Percentiles rank a stretch among this genome's conserved stretches.
Conservation (phyloP, 2,797 vertebrate genomes). For the Lagorchestes hirsutus region DNA sequence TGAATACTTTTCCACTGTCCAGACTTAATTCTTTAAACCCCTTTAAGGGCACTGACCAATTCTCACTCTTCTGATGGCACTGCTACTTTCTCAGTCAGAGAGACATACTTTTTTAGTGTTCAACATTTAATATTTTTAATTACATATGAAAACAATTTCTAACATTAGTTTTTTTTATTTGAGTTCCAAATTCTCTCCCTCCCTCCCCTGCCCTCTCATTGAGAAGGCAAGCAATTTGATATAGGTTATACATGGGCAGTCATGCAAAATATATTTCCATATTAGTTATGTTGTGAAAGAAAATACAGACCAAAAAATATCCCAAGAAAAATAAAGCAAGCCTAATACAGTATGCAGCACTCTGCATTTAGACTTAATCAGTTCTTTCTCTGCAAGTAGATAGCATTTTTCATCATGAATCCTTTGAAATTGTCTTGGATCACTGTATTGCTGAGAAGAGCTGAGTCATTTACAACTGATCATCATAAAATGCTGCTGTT, state of each 20-base stretch:
- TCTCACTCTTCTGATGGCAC: background rate
- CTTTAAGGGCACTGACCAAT: background rate
- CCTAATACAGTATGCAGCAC: background rate
- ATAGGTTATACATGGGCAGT: background rate
- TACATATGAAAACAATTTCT: background rate
- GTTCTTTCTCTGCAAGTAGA: background rate
- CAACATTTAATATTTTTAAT: background rate
- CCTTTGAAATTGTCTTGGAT: background rate
- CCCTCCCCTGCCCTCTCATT: background rate
- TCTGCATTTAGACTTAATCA: background rate
- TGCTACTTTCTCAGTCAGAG: background rate
- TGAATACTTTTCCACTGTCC: background rate
- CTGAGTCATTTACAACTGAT: background rate
- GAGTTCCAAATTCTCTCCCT: background rate
- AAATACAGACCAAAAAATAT: background rate
- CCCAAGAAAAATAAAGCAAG: background rate
- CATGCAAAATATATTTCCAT: background rate
- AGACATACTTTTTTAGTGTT: background rate
- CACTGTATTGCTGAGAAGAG: background rate
- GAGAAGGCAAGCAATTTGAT: background rate
- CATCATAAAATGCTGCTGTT: background rate
- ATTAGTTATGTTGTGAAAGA: background rate
- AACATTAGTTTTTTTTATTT: background rate
- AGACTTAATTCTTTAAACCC: background rate
- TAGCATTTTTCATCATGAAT: background rate